Conservation (phyloP, 1,140 invertebrate species). For the Chlorops oryzae region DNA sequence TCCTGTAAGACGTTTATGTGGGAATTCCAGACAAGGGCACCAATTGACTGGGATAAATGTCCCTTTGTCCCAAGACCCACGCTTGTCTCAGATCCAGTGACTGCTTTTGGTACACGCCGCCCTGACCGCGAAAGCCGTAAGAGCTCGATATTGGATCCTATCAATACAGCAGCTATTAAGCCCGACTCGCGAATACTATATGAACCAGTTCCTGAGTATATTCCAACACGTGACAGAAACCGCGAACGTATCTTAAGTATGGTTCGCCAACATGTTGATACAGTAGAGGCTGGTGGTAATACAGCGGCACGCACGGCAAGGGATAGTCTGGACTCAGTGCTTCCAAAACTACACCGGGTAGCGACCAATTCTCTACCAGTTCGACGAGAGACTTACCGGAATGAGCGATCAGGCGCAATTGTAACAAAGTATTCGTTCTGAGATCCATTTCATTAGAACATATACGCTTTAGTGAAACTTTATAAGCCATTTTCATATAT, state of each 20-base stretch:
- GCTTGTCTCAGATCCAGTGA: conserved; percentile 71
- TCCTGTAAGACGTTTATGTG: no score
- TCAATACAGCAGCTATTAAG: conserved; percentile 49
- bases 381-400: conserved; percentile 40
- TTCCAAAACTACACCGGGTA: conserved; percentile 55
- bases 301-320: conserved; percentile 52
- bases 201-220: conserved; percentile 56
- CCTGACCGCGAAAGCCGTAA: conserved; percentile 30
- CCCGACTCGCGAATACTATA: conserved; percentile 53
- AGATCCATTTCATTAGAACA: no score
- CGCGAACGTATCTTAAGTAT: conserved; percentile 54
- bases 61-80: conserved; percentile 75
- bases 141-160: conserved; percentile 37
- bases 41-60: conserved; percentile 76
- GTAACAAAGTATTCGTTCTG: conserved; percentile 41
- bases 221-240: conserved; percentile 57
- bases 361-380: conserved; percentile 39
- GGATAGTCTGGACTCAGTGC: conserved; percentile 57
- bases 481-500: no score
- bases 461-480: no score
- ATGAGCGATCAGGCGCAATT: conserved; percentile 49
- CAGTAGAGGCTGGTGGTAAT: conserved; percentile 51
- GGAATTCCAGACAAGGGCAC: conserved; percentile 57
- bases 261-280: conserved; percentile 52
- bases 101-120: conserved; percentile 65